These are phyloP conservation scores for Moxostoma hubbsi DNA, from an alignment of 2,797 vertebrate genomes.

Conservation along the genomic window DNA sequence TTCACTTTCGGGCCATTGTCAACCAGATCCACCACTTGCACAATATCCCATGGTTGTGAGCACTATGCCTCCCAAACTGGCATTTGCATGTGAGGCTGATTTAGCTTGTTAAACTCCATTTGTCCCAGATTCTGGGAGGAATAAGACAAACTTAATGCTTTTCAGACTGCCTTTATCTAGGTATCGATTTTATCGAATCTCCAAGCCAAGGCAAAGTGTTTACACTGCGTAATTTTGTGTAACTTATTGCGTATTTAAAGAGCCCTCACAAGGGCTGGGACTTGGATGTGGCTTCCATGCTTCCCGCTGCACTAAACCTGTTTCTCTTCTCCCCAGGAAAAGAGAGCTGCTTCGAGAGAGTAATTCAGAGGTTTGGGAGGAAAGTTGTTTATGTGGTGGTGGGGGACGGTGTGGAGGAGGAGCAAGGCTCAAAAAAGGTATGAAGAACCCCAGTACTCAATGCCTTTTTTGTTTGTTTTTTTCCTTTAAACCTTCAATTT, in stretches of 20 bases:
- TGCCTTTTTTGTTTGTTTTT: background rate
- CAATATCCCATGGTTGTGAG: slow-evolving; percentile 48
- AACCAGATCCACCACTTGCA: slow-evolving; percentile 56
- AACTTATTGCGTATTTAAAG: slow-evolving; percentile 69
- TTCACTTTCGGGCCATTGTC: slow-evolving; percentile 66
- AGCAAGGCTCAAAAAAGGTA: slow-evolving; percentile 99
- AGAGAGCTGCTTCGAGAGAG: slow-evolving; percentile 98
- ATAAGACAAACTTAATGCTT: slow-evolving; percentile 71
- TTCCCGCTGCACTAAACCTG: slow-evolving; percentile 34
- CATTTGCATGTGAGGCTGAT: slow-evolving; percentile 69
- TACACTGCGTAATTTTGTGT: slow-evolving; percentile 71
- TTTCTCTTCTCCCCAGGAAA: slow-evolving; percentile 83
- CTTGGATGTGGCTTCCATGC: slow-evolving; percentile 33
- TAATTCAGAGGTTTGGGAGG: slow-evolving; percentile 98
- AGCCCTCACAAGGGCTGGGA: slow-evolving; percentile 44
- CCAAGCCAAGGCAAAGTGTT: slow-evolving; percentile 67
- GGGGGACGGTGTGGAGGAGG: slow-evolving; percentile 97
- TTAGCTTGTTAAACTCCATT: slow-evolving; percentile 72
- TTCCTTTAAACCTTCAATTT: slow-evolving; percentile 55
- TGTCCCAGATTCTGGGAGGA: slow-evolving; percentile 67
- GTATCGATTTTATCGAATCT: slow-evolving; percentile 73
- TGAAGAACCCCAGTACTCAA: slow-evolving; percentile 8
- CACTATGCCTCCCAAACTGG: slow-evolving; percentile 51
- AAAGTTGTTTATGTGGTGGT: slow-evolving; percentile 99
- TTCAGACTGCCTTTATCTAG: slow-evolving; percentile 72